Evolutionary conservation across 92 coral and sea anemone genomes (phyloP).

Genomic region (Blastomussa wellsi): DNA sequence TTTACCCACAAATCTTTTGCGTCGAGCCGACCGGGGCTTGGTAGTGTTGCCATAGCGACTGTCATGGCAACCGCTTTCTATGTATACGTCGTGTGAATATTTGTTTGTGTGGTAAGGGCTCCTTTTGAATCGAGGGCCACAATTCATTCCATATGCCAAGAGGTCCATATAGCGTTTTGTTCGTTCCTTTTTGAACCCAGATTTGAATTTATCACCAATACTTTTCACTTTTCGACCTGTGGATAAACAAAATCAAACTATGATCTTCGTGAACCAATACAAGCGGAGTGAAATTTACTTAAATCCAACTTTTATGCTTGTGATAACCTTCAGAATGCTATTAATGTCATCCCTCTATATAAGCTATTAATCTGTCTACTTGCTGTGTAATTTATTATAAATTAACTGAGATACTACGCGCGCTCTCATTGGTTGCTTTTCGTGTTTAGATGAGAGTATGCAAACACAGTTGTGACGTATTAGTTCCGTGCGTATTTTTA

Average conservation of each 20-base stretch:
- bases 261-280: too few relatives aligned
- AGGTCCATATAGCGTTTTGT: slow-evolving; percentile 62
- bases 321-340: too few relatives aligned
- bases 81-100: not conserved
- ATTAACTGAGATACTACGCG: too few relatives aligned
- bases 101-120: not conserved
- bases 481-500: too few relatives aligned
- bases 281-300: too few relatives aligned
- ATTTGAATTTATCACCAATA: slow-evolving; percentile 45
- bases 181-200: slow-evolving; percentile 45
- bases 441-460: too few relatives aligned
- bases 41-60: slow-evolving; percentile 6
- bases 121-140: not conserved
- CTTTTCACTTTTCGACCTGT: slow-evolving; percentile 48
- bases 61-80: not conserved
- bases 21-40: slow-evolving; percentile 21
- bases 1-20: slow-evolving; percentile 61
- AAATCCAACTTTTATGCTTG: too few relatives aligned
- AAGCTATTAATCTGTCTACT: too few relatives aligned
- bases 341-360: too few relatives aligned
- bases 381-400: too few relatives aligned
- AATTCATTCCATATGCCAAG: slow-evolving; percentile 36
- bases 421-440: too few relatives aligned
- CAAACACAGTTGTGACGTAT: too few relatives aligned
- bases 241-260: not conserved